Evolutionary conservation across 2,888 invertebrate genomes (phyloP).

Genomic region (Sphaerolaimus hirsutus): DNA sequence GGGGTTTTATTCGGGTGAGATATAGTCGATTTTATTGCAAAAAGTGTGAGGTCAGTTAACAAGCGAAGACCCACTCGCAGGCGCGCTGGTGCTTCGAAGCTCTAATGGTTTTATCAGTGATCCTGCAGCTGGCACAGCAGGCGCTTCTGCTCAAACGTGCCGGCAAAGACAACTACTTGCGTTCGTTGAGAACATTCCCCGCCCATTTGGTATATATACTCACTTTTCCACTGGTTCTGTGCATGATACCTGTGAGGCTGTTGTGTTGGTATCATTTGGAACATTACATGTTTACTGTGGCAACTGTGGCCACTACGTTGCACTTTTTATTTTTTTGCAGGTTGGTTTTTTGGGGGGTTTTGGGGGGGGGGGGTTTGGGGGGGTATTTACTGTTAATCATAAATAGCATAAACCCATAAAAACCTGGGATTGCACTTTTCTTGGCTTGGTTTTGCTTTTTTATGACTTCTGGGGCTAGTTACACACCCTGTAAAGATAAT

Average conservation of each 20-base stretch:
- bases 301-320: conserved; percentile 80
- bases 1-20: too few species aligned
- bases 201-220: conserved; percentile 76
- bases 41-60: too few species aligned
- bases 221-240: conserved; percentile 63
- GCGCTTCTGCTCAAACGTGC: conserved; percentile 14
- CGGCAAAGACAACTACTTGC: conserved; percentile 9
- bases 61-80: too few species aligned
- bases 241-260: conserved; percentile 56
- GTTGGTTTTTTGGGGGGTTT: too few species aligned
- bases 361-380: too few species aligned
- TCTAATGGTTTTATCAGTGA: conserved; percentile 11
- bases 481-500: too few species aligned
- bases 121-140: conserved; percentile 14
- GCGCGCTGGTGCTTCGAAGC: conserved; percentile 10
- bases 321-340: conserved; percentile 53
- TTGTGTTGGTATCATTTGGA: conserved; percentile 61
- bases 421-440: background rate
- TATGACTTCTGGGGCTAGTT: too few species aligned
- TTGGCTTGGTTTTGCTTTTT: background rate
- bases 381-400: too few species aligned
- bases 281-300: conserved; percentile 67
- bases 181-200: conserved; percentile 42
- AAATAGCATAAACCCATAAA: too few species aligned
- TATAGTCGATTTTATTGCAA: too few species aligned